phyloP scores from a whole-genome alignment of 2,797 vertebrate species.

The Syndactyla subalaris region DNA sequence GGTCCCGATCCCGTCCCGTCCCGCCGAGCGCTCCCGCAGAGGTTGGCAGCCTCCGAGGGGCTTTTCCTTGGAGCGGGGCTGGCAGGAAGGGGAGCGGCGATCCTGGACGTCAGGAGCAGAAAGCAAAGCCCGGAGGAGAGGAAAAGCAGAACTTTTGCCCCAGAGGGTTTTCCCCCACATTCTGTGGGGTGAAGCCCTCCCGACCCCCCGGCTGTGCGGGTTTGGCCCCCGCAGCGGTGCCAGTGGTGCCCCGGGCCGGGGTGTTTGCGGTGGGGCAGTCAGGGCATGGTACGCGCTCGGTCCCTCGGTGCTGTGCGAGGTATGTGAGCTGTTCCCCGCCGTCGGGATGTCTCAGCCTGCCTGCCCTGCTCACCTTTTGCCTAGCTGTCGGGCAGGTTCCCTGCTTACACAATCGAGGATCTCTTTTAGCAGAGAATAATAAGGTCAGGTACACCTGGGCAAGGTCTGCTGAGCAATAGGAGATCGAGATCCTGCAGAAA shows the following conservation, averaged over 20 bases:
- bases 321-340: accelerated
- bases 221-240: not conserved
- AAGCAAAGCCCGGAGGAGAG: not conserved
- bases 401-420: not conserved
- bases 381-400: not conserved
- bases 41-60: not conserved
- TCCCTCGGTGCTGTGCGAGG: not conserved
- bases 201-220: not conserved
- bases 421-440: not conserved
- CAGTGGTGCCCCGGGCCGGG: not conserved
- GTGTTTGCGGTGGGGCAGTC: accelerated
- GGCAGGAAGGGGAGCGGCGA: not conserved
- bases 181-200: not conserved
- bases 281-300: accelerated
- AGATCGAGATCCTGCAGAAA: not conserved
- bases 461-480: not conserved
- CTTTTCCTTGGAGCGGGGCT: not conserved
- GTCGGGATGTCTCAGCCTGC: not conserved
- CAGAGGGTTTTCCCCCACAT: accelerated
- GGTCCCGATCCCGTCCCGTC: no score
- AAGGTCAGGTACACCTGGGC: not conserved
- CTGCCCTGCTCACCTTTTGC: not conserved
- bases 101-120: not conserved
- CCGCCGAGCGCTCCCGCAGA: not conserved
- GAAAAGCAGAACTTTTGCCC: no score